A percentile compares a stretch with the other conserved stretches of the same genome.
These are phyloP conservation scores for Microcaecilia unicolor DNA, from an alignment of 2,797 vertebrate species.

Conservation along the genomic window DNA sequence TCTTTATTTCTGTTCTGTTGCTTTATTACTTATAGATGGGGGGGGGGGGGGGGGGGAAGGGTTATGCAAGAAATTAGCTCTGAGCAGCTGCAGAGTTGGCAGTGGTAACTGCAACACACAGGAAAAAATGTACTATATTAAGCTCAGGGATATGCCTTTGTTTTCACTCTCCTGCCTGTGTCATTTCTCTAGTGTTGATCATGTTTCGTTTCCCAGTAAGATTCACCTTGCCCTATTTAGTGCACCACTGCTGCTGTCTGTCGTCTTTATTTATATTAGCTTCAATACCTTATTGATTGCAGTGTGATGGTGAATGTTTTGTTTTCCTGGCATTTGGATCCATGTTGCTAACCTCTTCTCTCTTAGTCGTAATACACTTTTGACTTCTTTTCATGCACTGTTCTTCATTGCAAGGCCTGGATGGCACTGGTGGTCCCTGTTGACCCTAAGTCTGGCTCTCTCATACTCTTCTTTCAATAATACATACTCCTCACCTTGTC, in stretches of 20 bases:
- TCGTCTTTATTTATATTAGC: background rate
- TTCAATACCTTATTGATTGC: background rate
- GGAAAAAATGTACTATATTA: background rate
- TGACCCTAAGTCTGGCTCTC: too few relatives aligned
- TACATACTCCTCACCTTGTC: too few relatives aligned
- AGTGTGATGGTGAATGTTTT: background rate
- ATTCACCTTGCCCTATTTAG: background rate
- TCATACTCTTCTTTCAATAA: too few relatives aligned
- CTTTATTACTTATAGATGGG: too few relatives aligned
- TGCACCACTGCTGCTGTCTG: fast-evolving
- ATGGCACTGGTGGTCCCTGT: too few relatives aligned
- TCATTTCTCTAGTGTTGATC: background rate
- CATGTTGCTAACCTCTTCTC: background rate
- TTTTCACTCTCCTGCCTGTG: too few relatives aligned
- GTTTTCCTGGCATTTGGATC: background rate
- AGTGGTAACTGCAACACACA: background rate
- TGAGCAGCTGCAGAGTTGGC: background rate
- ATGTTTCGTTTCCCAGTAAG: background rate
- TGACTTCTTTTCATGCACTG: background rate
- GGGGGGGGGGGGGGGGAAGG: too few relatives aligned
- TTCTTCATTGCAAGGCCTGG: too few relatives aligned
- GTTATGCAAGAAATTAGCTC: too few relatives aligned
- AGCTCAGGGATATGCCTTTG: background rate
- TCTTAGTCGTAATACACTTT: background rate
- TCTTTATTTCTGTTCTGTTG: too few relatives aligned